These are phyloP conservation scores for Cantharis lateralis DNA, from an alignment of 2,888 invertebrate species.

Conservation along the genomic window DNA sequence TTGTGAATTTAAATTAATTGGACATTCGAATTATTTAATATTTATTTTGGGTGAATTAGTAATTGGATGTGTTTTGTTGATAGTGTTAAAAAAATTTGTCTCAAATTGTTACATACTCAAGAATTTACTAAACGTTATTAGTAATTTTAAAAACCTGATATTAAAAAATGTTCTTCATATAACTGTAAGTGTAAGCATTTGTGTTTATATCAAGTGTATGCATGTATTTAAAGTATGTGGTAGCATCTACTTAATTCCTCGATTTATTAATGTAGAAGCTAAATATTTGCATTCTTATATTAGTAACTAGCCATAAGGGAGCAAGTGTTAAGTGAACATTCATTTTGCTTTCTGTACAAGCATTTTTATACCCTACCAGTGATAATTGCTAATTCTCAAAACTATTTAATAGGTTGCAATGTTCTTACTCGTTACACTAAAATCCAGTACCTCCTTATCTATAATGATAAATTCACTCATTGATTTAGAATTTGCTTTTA, in stretches of 20 bases:
- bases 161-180: slow-evolving; percentile 11
- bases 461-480: not conserved
- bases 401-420: no score
- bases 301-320: slow-evolving; percentile 55
- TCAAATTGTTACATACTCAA: slow-evolving; percentile 11
- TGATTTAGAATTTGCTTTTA: not conserved
- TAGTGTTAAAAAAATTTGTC: not conserved
- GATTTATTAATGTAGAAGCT: slow-evolving; percentile 36
- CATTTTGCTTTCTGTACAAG: not conserved
- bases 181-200: slow-evolving; percentile 11
- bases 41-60: not conserved
- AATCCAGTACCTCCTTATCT: not conserved
- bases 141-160: slow-evolving; percentile 8
- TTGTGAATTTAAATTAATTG: not conserved
- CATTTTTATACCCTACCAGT: not conserved
- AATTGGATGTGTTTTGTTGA: not conserved
- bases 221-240: slow-evolving; percentile 23
- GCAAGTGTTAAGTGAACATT: slow-evolving; percentile 52
- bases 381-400: not conserved
- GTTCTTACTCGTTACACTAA: not conserved
- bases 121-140: slow-evolving; percentile 25
- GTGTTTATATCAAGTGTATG: slow-evolving; percentile 15
- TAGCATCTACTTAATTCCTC: slow-evolving; percentile 25
- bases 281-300: slow-evolving; percentile 40
- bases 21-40: not conserved